Conservation (phyloP, 2,113 vertebrate genomes). For the Corydoras sp. region DNA sequence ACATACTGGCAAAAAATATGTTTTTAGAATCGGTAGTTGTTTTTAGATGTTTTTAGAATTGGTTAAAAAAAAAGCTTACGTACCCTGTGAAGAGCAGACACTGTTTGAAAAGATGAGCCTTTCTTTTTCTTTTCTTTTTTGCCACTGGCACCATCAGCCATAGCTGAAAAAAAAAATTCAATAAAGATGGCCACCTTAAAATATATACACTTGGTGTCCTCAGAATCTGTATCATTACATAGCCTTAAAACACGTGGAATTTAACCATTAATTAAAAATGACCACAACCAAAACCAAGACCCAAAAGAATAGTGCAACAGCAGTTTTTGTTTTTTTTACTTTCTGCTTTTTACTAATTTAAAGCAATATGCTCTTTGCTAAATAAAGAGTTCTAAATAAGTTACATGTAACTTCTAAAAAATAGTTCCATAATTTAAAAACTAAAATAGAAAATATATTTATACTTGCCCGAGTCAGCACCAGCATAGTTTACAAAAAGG, state of each 20-base stretch:
- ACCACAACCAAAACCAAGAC: too few relatives aligned
- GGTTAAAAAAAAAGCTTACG: neutral
- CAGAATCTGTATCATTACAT: neutral
- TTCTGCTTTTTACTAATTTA: too few relatives aligned
- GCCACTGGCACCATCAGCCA: conserved; percentile 16
- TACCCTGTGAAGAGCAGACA: conserved; percentile 84
- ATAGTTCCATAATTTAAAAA: too few relatives aligned
- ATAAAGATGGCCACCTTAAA: neutral
- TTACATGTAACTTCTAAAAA: too few relatives aligned
- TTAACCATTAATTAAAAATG: too few relatives aligned
- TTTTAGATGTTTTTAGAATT: too few relatives aligned
- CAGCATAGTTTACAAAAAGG: conserved; percentile 73
- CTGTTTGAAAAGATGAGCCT: conserved; percentile 86
- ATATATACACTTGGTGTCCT: neutral
- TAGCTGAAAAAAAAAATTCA: conserved; percentile 24
- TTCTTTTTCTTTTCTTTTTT: conserved; percentile 78
- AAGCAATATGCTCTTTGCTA: too few relatives aligned
- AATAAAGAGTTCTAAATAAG: neutral
- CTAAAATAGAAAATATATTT: neutral
- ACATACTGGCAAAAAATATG: neutral
- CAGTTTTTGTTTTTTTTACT: too few relatives aligned
- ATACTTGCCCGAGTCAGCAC: conserved; percentile 64
- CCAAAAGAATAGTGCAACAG: too few relatives aligned
- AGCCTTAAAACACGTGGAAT: too few relatives aligned
- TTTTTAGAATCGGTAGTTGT: neutral